Conservation (phyloP, 2,113 vertebrate species). For the Narcine bancroftii region DNA sequence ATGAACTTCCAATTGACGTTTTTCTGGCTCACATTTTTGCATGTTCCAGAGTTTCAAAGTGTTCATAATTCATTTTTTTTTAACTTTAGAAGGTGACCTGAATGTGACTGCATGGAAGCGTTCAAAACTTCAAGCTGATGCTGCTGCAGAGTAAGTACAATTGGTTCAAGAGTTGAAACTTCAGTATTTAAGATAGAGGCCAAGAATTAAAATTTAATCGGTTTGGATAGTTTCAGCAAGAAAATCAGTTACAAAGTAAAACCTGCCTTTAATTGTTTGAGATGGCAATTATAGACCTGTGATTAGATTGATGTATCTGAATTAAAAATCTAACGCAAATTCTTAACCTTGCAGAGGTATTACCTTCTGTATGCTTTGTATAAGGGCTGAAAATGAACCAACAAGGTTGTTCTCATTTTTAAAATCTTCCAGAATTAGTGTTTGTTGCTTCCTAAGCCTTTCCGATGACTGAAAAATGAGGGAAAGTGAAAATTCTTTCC, state of each 20-base stretch:
- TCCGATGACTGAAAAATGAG: not conserved
- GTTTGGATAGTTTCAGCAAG: not conserved
- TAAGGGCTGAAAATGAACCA: not conserved
- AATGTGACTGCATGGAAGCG: constrained; percentile 76
- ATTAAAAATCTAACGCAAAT: no score
- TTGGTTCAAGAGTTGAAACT: not conserved
- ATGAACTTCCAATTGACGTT: constrained; percentile 40
- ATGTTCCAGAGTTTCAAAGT: not conserved
- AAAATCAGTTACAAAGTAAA: not conserved
- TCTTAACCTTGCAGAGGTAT: not conserved
- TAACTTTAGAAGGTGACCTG: constrained; percentile 72
- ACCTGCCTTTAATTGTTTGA: not conserved
- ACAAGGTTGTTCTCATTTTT: not conserved
- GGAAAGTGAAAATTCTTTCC: not conserved
- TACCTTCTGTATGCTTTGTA: not conserved
- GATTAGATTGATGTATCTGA: no score
- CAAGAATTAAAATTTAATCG: not conserved
- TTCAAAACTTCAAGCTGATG: constrained; percentile 62
- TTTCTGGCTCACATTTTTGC: not conserved
- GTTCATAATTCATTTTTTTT: constrained; percentile 21
- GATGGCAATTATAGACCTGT: not conserved
- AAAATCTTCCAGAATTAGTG: not conserved
- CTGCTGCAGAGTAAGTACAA: constrained; percentile 70
- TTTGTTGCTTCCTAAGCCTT: not conserved
- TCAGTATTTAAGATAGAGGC: not conserved